Evolutionary conservation across 2,888 invertebrate species (phyloP).

Genomic region (Hirudinaria manillensis): DNA sequence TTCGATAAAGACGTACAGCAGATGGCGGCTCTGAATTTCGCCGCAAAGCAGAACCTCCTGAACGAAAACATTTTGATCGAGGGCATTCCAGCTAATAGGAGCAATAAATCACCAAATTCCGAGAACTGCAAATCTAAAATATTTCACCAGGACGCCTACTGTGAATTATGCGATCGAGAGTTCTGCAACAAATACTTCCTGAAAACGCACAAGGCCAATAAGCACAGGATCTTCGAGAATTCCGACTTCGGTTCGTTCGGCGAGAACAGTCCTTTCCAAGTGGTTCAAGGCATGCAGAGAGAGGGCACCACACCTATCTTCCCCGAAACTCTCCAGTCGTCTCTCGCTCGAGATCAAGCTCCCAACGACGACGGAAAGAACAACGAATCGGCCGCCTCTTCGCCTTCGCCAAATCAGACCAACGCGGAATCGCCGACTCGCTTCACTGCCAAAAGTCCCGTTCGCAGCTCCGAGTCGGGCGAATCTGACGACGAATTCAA

Average conservation of each 20-base stretch:
- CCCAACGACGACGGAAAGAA: neutral
- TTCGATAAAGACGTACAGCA: conserved; percentile 6
- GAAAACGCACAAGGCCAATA: conserved; percentile 94
- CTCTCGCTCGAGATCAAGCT: neutral
- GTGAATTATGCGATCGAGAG: conserved; percentile 93
- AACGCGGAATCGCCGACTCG: neutral
- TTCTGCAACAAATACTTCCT: conserved; percentile 97
- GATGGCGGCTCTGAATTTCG: conserved; percentile 9
- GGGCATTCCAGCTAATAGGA: conserved; percentile 26
- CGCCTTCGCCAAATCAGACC: conserved; percentile 12
- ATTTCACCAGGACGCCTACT: conserved; percentile 93
- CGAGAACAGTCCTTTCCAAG: neutral
- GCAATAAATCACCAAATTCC: conserved; percentile 12
- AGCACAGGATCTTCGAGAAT: conserved; percentile 72
- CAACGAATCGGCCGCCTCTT: neutral
- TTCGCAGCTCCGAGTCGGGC: conserved; percentile 16
- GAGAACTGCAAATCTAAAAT: conserved; percentile 56
- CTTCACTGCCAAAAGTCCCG: conserved; percentile 12
- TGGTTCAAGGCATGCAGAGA: neutral
- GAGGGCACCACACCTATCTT: conserved; percentile 11
- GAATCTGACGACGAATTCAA: conserved; percentile 19
- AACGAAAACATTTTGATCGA: conserved; percentile 24
- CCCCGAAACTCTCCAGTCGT: conserved; percentile 7
- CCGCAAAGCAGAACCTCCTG: conserved; percentile 4
- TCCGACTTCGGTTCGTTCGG: conserved; percentile 6